Conservation (phyloP, 2,113 vertebrate genomes). For the Ceyx cyanopectus region DNA sequence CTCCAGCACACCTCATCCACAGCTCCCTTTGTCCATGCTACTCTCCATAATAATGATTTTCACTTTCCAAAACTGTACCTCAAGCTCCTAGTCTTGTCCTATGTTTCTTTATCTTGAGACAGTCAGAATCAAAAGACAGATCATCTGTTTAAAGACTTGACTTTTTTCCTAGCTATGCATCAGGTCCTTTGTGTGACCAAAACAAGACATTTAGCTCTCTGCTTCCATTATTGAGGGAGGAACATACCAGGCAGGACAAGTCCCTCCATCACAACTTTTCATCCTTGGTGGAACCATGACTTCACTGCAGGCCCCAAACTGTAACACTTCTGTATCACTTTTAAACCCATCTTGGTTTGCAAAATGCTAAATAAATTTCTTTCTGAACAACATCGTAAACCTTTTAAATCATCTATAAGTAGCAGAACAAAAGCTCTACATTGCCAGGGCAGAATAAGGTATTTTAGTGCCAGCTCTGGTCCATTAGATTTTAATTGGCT, state of each 20-base stretch:
- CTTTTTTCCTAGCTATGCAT: neutral
- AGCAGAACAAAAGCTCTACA: slow-evolving; percentile 4
- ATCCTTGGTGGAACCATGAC: neutral
- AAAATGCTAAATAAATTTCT: neutral
- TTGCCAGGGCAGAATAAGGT: neutral
- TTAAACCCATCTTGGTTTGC: neutral
- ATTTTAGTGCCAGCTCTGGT: slow-evolving; percentile 31
- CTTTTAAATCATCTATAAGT: neutral
- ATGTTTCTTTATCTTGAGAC: neutral
- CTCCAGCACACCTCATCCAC: neutral
- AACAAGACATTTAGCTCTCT: neutral
- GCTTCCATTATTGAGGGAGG: neutral
- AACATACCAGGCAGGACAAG: neutral
- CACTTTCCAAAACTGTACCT: neutral
- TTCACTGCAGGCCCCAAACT: neutral
- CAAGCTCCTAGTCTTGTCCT: neutral
- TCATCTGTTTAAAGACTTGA: neutral
- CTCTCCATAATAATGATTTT: neutral
- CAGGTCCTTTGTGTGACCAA: neutral
- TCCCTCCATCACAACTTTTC: neutral
- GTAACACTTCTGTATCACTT: neutral
- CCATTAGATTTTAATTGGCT: slow-evolving; percentile 62
- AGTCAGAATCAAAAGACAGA: neutral
- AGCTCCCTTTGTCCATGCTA: neutral
- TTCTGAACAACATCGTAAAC: slow-evolving; percentile 3